Base-by-base conservation (phyloP, 2,797 vertebrate species). In the Neostethus bicornis region DNA sequence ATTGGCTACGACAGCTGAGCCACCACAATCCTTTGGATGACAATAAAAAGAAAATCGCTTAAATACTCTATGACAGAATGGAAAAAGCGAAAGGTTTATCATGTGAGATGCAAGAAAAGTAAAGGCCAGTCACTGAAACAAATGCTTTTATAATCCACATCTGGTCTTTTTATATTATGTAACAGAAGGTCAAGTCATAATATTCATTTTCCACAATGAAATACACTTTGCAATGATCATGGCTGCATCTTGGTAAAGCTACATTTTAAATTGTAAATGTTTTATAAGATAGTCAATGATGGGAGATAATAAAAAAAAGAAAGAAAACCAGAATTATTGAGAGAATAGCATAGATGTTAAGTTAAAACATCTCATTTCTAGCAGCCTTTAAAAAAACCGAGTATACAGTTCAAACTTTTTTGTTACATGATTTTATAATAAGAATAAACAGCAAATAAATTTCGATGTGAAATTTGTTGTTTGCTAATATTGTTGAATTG, bases 11-110 rank as follows among this genome's bases (percentile, higher is more conserved):
- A 65, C 50, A 60, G 41, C 53, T 14, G 20, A 78, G 74, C 69
- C 66, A 74, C 62, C 73, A 74, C 74, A 68, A 75, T 75, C 28
- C 61, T 58, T 61, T 32, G 32, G 68, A 68, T 72, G 67, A 73
- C 67, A 77, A 70, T 52, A 51, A 39, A 77, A 63, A 52, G 68
- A 65, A 78, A 79, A 54, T 70, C 73, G 64, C 69, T 83, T 70
- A 66, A 80, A 78, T 65, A 60, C 66, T 66, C n/a, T 59, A 55
- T 17, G 43, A 39, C 3, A 0, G 45, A 53, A 61, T 24, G 66
- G 41, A 24, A 61, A 58, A 54, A 34, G n/a, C 41, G 45, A 65
- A 59, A 34, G 20, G 47, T 70, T 70, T 57, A 65, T 60, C 1
- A 4, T 68, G 56, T 48, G 49, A 60, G 57, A 64, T 37, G 48